phyloP scores from a whole-genome alignment of 2,888 invertebrate genomes.

The Congeria kusceri region DNA sequence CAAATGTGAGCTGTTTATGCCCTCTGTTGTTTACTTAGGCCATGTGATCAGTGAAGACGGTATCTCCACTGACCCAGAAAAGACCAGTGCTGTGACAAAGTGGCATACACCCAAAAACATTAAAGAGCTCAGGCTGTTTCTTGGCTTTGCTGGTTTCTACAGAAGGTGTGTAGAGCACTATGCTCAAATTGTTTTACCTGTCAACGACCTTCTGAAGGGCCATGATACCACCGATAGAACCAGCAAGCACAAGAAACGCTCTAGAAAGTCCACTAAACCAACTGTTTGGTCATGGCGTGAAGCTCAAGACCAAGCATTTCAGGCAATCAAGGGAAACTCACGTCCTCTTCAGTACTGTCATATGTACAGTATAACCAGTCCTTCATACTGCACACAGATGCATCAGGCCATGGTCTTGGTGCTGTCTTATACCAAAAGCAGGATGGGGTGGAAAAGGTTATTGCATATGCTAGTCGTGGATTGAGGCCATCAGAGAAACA shows the following conservation, averaged over 20 bases:
- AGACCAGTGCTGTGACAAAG: slow-evolving; percentile 12
- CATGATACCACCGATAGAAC: background rate
- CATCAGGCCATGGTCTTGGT: slow-evolving; percentile 43
- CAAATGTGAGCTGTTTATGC: slow-evolving; percentile 57
- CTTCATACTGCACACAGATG: slow-evolving; percentile 38
- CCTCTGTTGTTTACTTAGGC: slow-evolving; percentile 40
- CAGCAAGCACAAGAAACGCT: background rate
- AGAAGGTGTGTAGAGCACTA: slow-evolving; percentile 27
- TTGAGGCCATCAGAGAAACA: slow-evolving; percentile 27
- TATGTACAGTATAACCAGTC: slow-evolving; percentile 16
- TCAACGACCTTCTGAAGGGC: slow-evolving; percentile 23
- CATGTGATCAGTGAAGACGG: slow-evolving; percentile 40
- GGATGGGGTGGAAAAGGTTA: slow-evolving; percentile 22
- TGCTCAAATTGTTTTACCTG: slow-evolving; percentile 24
- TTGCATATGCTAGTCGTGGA: slow-evolving; percentile 41
- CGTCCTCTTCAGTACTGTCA: slow-evolving; percentile 29
- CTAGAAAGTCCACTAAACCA: background rate
- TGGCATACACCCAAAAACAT: slow-evolving; percentile 19
- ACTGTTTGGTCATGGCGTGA: slow-evolving; percentile 19
- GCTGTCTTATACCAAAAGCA: slow-evolving; percentile 48
- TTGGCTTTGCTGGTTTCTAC: slow-evolving; percentile 40
- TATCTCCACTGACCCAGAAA: slow-evolving; percentile 16
- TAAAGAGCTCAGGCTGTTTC: slow-evolving; percentile 33
- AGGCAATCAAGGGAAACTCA: slow-evolving; percentile 12
- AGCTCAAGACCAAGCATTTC: slow-evolving; percentile 9